A percentile compares a stretch with the other conserved stretches of the same genome.
These are phyloP conservation scores for Protobothrops flavoviridis DNA, from an alignment of 2,113 vertebrate genomes.

Conservation along the genomic window DNA sequence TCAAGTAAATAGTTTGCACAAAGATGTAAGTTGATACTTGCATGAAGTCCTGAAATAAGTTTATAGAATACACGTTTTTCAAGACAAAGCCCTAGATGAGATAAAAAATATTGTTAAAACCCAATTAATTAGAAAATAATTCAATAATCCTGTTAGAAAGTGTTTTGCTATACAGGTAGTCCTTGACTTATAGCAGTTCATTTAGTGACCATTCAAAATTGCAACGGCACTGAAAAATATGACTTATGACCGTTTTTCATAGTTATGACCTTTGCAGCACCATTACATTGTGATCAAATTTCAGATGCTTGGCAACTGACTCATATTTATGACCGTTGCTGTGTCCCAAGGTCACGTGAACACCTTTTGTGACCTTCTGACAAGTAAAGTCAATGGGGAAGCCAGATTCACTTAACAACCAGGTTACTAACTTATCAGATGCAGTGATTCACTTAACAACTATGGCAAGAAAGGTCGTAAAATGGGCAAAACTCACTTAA, in stretches of 20 bases:
- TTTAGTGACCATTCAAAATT: background rate
- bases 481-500: background rate
- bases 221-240: background rate
- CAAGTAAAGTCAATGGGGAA: background rate
- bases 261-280: background rate
- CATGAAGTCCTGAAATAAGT: slow-evolving; percentile 95
- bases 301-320: background rate
- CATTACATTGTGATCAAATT: background rate
- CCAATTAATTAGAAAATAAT: background rate
- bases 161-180: background rate
- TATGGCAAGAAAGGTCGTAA: background rate
- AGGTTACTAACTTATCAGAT: background rate
- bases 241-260: background rate
- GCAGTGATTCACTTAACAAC: background rate
- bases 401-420: background rate
- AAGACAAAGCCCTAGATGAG: slow-evolving; percentile 85
- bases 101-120: slow-evolving; percentile 17
- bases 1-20: slow-evolving; percentile 89
- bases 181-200: background rate
- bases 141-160: background rate
- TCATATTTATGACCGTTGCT: background rate
- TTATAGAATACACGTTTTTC: slow-evolving; percentile 97
- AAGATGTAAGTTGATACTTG: slow-evolving; percentile 96
- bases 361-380: too few relatives aligned
- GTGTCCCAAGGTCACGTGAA: background rate